phyloP scores from a whole-genome alignment of 2,888 invertebrate species.

The Caenorhabditis plicata region DNA sequence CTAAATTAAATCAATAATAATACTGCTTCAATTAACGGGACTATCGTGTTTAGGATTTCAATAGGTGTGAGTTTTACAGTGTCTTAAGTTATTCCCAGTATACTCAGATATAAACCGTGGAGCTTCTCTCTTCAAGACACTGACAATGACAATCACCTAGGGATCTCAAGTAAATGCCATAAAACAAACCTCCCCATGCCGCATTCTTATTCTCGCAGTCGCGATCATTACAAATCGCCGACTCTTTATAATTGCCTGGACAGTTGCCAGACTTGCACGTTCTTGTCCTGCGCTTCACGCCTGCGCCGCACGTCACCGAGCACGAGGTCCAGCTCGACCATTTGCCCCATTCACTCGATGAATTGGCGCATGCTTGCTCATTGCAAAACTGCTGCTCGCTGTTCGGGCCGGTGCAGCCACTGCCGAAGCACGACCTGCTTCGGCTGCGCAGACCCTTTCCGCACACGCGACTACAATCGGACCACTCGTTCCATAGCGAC shows the following conservation, averaged over 20 bases:
- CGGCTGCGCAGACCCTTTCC: constrained; percentile 59
- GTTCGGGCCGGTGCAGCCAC: constrained; percentile 52
- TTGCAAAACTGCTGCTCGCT: constrained; percentile 63
- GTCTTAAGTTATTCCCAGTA: too few species aligned
- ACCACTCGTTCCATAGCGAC: constrained; percentile 57
- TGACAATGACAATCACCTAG: too few species aligned
- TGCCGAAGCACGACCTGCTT: constrained; percentile 52
- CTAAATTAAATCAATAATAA: too few species aligned
- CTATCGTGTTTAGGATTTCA: too few species aligned
- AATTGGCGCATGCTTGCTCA: constrained; percentile 53
- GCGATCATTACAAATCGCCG: constrained; percentile 57
- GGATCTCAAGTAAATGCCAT: too few species aligned
- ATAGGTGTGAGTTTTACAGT: too few species aligned
- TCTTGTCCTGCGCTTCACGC: constrained; percentile 59
- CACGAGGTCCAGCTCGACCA: constrained; percentile 50
- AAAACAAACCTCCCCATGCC: constrained; percentile 64
- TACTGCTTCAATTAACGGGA: too few species aligned
- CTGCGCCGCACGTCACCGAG: constrained; percentile 59
- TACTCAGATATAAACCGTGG: too few species aligned
- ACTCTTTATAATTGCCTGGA: constrained; percentile 57
- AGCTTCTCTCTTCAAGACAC: too few species aligned
- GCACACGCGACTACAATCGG: constrained; percentile 56
- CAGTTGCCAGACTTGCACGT: constrained; percentile 59
- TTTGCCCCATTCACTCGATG: constrained; percentile 40
- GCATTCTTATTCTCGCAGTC: constrained; percentile 58